Base-by-base conservation (phyloP, 2,888 invertebrate genomes). In the Lacanobia oleracea region DNA sequence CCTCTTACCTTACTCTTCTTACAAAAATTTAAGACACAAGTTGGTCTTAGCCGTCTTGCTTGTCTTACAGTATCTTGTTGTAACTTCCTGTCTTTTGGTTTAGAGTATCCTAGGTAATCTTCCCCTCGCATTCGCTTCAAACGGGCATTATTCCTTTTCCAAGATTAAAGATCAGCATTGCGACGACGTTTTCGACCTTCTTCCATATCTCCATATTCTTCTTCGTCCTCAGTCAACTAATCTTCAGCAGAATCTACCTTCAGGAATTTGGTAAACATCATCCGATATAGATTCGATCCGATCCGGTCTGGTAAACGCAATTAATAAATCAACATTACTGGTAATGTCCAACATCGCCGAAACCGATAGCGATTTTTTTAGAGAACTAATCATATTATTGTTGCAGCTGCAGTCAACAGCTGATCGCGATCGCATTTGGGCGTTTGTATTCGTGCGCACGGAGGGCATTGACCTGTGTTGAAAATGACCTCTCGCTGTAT, bases 131-230 rank as follows among this genome's bases (percentile, higher is more conserved):
- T 60, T 40, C 59, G 59, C 21, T n/a, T 40, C 8, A 43, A 21
- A 8, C 2, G 2, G 7, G 40, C 43, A 1, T 60, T 23, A 43
- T 21, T 71, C 75, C 69, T 79, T 53, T 77, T 81, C 82, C 81
- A 84, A n/a, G 56, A 43, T 33, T 61, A 56, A 27, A 60, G 72
- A n/a, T 77, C 62, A 61, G 66, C 57, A 51, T 57, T 73, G 56
- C 56, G 43, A 45, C 62, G 70, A 14, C 85, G 80, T 75, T 80
- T 82, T 70, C 79, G 75, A 16, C 76, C 77, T 77, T 81, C 79
- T 37, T 77, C 43, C 16, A 72, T 53, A 69, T 79, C 48, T 33
- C 78, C 74, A 54, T 62, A 51, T n/a, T 50, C 37, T 50, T 50
- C 16, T 60, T 60, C 56, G 45, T 45, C 16, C 45, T 56, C 56